phyloP scores from a whole-genome alignment of 2,888 invertebrate genomes.

The Ommatoiulus sabulosus region DNA sequence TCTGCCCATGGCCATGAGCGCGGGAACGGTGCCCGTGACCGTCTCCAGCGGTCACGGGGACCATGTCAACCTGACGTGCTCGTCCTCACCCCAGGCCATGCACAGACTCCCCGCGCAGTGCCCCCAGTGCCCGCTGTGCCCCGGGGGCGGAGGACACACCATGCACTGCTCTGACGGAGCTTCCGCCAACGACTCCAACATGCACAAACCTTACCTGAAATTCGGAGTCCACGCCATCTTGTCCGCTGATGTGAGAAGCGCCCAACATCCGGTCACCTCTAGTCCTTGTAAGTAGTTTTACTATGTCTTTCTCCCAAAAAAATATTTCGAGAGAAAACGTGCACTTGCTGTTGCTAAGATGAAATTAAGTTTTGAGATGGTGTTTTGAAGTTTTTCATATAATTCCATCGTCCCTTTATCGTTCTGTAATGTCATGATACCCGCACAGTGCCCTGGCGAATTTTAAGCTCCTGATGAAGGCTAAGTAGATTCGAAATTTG shows the following conservation, averaged over 20 bases:
- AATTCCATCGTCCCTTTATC: no score
- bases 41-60: neutral
- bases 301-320: no score
- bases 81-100: neutral
- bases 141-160: neutral
- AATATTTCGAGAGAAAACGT: no score
- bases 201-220: conserved; percentile 81
- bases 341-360: no score
- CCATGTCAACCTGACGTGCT: conserved; percentile 33
- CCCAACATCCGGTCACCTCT: conserved; percentile 60
- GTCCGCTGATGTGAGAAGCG: conserved; percentile 71
- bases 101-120: conserved; percentile 13
- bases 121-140: conserved; percentile 47
- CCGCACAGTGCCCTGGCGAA: no score
- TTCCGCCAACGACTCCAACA: neutral
- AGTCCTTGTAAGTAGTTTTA: conserved; percentile 55
- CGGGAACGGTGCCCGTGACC: neutral
- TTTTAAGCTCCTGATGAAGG: no score
- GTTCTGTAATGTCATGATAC: no score
- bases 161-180: neutral
- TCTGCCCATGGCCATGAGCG: neutral
- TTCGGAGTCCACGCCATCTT: conserved; percentile 94
- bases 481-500: no score
- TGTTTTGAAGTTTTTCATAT: no score
- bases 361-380: no score